These are phyloP conservation scores for Apostichopus californicus DNA, from an alignment of 35 echinoderm and acorn worm species.

Conservation along the genomic window DNA sequence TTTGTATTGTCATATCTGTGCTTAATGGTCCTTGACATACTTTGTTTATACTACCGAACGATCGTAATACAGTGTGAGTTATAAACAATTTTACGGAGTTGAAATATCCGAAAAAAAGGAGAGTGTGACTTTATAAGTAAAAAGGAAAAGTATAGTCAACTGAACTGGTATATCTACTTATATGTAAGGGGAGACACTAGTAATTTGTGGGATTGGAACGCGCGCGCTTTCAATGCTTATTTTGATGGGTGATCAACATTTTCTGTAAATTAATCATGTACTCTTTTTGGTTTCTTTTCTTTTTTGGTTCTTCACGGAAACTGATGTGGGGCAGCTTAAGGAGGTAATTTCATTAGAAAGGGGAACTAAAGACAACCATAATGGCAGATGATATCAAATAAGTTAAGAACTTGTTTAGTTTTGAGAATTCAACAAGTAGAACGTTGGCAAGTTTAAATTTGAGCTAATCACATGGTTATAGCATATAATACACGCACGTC, in stretches of 20 bases:
- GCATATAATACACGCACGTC: too few relatives aligned
- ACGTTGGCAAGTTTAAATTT: too few relatives aligned
- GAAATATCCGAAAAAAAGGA: slow-evolving; percentile 15
- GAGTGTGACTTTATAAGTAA: slow-evolving; percentile 14
- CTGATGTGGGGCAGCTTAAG: too few relatives aligned
- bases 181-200: background rate
- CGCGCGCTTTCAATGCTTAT: background rate
- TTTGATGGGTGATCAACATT: slow-evolving; percentile 32
- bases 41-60: slow-evolving; percentile 40
- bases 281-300: too few relatives aligned
- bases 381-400: too few relatives aligned
- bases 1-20: slow-evolving; percentile 3
- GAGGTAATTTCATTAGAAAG: too few relatives aligned
- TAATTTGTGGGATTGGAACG: background rate
- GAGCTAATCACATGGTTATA: too few relatives aligned
- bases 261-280: background rate
- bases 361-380: too few relatives aligned
- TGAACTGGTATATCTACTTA: background rate
- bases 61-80: slow-evolving; percentile 42
- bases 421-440: too few relatives aligned
- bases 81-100: slow-evolving; percentile 54
- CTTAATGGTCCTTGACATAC: slow-evolving; percentile 46
- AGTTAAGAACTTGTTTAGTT: too few relatives aligned
- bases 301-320: too few relatives aligned
- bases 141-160: background rate